A percentile compares a stretch with the other conserved stretches of the same genome.
Evolutionary conservation across 2,888 invertebrate genomes (phyloP).

Genomic region (Drosophila acutilabella): DNA sequence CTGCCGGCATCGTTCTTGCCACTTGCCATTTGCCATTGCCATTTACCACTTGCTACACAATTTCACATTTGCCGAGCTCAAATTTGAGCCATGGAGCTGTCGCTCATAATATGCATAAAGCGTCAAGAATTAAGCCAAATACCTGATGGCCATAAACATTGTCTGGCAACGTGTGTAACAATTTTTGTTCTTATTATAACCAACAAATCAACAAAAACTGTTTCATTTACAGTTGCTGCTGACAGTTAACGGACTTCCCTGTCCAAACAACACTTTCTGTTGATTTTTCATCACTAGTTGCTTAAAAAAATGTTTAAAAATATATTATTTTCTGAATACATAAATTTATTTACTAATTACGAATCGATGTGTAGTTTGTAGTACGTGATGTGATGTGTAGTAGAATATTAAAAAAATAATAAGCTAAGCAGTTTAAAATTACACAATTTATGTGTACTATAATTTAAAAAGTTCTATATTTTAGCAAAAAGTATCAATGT

Average conservation of each 20-base stretch:
- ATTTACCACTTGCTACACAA: constrained; percentile 2
- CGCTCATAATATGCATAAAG: constrained; percentile 69
- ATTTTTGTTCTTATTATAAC: constrained; percentile 29
- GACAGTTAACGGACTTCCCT: constrained; percentile 37
- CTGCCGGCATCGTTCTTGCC: constrained; percentile 49
- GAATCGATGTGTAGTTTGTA: too few species aligned
- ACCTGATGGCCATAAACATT: constrained; percentile 44
- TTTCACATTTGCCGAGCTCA: background rate
- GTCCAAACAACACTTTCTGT: constrained; percentile 21
- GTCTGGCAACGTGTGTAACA: constrained; percentile 44
- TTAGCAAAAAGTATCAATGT: too few species aligned
- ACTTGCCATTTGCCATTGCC: background rate
- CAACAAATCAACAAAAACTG: constrained; percentile 26
- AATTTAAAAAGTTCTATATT: too few species aligned
- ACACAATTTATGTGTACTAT: too few species aligned
- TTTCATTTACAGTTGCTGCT: constrained; percentile 15
- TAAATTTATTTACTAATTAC: too few species aligned
- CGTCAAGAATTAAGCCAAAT: constrained; percentile 61
- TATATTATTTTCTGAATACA: background rate
- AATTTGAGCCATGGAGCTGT: constrained; percentile 37
- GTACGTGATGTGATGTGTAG: too few species aligned
- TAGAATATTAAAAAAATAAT: too few species aligned
- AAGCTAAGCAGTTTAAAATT: too few species aligned
- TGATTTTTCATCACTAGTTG: constrained; percentile 5
- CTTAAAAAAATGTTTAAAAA: background rate